phyloP scores from a whole-genome alignment of 2,888 invertebrate species.

The Anaspis maculata region DNA sequence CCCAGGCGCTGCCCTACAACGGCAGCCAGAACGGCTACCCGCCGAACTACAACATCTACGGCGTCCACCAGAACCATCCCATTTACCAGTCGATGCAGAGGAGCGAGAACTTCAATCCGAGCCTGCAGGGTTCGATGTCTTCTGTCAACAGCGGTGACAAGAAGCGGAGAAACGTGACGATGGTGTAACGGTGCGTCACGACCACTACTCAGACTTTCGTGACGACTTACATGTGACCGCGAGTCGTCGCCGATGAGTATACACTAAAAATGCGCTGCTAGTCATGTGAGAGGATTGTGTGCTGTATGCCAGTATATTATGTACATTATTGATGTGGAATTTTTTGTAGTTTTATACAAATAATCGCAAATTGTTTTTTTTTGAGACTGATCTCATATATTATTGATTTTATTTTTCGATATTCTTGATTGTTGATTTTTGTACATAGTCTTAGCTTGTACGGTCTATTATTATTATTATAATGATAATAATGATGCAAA shows the following conservation, averaged over 20 bases:
- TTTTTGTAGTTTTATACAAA: constrained; percentile 12
- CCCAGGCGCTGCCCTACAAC: no score
- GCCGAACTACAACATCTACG: constrained; percentile 41
- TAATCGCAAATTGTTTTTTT: no score
- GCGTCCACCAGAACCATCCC: constrained; percentile 38
- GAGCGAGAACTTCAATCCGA: constrained; percentile 43
- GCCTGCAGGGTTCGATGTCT: constrained; percentile 48
- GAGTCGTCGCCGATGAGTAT: constrained; percentile 10
- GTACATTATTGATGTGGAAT: neutral
- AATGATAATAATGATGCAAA: no score
- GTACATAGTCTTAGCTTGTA: constrained; percentile 4
- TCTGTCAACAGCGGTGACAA: constrained; percentile 50
- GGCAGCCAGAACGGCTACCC: constrained; percentile 40
- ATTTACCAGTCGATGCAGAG: constrained; percentile 42
- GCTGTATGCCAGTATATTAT: no score
- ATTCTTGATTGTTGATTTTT: constrained; percentile 2
- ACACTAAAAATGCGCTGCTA: no score
- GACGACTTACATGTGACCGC: constrained; percentile 7
- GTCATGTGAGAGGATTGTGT: no score
- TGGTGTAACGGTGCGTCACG: constrained; percentile 46
- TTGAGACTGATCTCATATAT: constrained; percentile 13
- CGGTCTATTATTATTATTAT: no score
- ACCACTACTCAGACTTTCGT: constrained; percentile 23
- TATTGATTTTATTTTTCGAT: constrained; percentile 5
- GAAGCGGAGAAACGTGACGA: constrained; percentile 52